These are phyloP conservation scores for Ennomos quercinarius DNA, from an alignment of 2,888 invertebrate species.

Conservation along the genomic window DNA sequence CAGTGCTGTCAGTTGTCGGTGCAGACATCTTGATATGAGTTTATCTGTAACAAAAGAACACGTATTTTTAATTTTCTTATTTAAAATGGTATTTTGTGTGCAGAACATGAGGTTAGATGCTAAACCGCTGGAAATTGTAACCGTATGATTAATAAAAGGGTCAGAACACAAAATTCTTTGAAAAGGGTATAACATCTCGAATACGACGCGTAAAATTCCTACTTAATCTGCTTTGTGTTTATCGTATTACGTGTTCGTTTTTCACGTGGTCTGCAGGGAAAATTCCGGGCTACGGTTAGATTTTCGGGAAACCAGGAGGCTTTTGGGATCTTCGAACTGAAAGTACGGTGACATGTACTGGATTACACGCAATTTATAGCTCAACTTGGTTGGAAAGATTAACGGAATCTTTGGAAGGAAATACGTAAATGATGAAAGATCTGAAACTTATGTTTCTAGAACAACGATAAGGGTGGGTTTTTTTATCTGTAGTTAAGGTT, in stretches of 20 bases:
- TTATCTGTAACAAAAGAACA: slow-evolving; percentile 66
- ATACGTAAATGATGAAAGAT: too few relatives aligned
- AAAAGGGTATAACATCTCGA: slow-evolving; percentile 25
- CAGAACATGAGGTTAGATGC: too few relatives aligned
- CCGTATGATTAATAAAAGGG: too few relatives aligned
- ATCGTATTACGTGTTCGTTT: slow-evolving; percentile 41
- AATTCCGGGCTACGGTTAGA: slow-evolving; percentile 38
- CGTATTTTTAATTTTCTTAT: background rate
- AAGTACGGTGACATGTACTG: slow-evolving; percentile 25
- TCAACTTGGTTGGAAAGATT: background rate
- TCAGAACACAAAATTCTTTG: slow-evolving; percentile 4
- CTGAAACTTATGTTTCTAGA: too few relatives aligned
- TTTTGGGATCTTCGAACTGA: slow-evolving; percentile 40
- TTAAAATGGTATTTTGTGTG: background rate
- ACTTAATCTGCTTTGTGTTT: slow-evolving; percentile 35
- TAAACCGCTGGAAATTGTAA: too few relatives aligned
- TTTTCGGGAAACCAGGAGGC: slow-evolving; percentile 44
- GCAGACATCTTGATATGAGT: slow-evolving; percentile 68
- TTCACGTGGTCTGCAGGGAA: slow-evolving; percentile 40
- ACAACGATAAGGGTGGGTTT: too few relatives aligned
- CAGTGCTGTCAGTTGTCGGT: slow-evolving; percentile 82
- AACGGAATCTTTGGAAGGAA: background rate
- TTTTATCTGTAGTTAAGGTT: too few relatives aligned
- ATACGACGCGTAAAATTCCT: slow-evolving; percentile 33
- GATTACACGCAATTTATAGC: slow-evolving; percentile 50